Evolutionary conservation across 2,113 vertebrate genomes (phyloP).

Genomic region (Tyto alba): DNA sequence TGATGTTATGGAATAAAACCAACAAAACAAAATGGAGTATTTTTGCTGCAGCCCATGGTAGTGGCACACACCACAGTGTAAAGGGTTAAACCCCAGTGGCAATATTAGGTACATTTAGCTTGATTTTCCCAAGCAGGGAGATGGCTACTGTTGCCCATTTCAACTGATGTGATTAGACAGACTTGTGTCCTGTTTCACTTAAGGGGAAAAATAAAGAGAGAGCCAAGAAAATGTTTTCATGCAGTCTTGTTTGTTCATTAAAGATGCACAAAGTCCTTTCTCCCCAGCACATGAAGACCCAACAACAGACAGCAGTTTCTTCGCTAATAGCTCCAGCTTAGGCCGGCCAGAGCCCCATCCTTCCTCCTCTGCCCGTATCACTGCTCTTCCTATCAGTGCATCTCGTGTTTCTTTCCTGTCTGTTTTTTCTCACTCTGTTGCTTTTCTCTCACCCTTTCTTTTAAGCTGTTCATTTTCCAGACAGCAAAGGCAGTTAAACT

Average conservation of each 20-base stretch:
- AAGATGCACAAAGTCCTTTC: neutral
- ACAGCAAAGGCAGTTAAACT: neutral
- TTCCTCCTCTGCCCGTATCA: neutral
- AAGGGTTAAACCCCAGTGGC: neutral
- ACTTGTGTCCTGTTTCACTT: neutral
- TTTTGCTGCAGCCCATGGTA: neutral
- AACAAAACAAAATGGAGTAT: neutral
- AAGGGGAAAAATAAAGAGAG: neutral
- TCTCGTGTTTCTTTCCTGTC: neutral
- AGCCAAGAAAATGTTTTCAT: neutral
- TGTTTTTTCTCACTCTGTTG: neutral
- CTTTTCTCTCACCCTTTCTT: neutral
- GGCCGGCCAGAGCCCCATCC: neutral
- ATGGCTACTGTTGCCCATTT: neutral
- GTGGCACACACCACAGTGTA: neutral
- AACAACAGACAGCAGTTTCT: neutral
- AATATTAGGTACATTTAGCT: neutral
- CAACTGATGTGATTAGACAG: rapidly evolving
- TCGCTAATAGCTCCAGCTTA: neutral
- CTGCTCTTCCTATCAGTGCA: neutral
- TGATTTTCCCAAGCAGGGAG: neutral
- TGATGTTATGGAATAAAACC: neutral
- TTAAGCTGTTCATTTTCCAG: neutral
- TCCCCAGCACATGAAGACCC: neutral
- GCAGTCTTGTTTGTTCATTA: neutral